Percentiles rank a stretch among this genome's conserved stretches.
These are phyloP conservation scores for Dipodomys merriami DNA, from an alignment of 2,113 vertebrate species.

Conservation along the genomic window DNA sequence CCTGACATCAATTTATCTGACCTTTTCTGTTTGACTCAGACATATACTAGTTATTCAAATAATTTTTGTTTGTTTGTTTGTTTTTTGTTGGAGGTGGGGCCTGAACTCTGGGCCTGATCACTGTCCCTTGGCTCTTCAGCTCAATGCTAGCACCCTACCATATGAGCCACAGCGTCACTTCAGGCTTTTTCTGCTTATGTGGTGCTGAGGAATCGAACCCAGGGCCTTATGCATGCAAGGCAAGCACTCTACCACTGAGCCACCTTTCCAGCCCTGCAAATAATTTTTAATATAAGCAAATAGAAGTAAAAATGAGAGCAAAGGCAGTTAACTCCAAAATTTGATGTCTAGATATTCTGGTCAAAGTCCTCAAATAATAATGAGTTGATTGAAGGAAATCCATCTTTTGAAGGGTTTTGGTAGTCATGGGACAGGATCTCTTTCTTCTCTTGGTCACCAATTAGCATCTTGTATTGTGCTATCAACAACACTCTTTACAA, in stretches of 20 bases:
- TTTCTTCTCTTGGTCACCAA: neutral
- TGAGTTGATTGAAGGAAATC: slow-evolving; percentile 20
- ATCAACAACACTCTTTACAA: neutral
- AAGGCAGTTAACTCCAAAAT: neutral
- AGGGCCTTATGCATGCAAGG: too few relatives aligned
- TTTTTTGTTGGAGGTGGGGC: too few relatives aligned
- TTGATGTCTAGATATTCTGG: neutral
- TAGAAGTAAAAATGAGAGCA: slow-evolving; percentile 6
- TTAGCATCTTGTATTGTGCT: neutral
- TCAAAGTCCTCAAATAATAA: slow-evolving; percentile 35
- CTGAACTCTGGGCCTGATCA: too few relatives aligned
- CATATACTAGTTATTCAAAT: too few relatives aligned
- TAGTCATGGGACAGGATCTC: neutral
- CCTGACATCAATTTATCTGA: too few relatives aligned
- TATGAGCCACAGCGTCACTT: neutral
- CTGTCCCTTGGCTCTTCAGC: too few relatives aligned
- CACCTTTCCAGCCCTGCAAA: too few relatives aligned
- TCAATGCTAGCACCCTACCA: too few relatives aligned
- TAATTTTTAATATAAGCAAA: slow-evolving; percentile 13
- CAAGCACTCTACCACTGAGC: too few relatives aligned
- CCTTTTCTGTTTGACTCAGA: too few relatives aligned
- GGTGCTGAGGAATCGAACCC: too few relatives aligned
- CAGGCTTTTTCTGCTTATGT: neutral
- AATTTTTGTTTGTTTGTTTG: too few relatives aligned
- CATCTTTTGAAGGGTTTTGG: neutral